phyloP scores from a whole-genome alignment of 1,140 invertebrate species.

The Pogonus chalceus region DNA sequence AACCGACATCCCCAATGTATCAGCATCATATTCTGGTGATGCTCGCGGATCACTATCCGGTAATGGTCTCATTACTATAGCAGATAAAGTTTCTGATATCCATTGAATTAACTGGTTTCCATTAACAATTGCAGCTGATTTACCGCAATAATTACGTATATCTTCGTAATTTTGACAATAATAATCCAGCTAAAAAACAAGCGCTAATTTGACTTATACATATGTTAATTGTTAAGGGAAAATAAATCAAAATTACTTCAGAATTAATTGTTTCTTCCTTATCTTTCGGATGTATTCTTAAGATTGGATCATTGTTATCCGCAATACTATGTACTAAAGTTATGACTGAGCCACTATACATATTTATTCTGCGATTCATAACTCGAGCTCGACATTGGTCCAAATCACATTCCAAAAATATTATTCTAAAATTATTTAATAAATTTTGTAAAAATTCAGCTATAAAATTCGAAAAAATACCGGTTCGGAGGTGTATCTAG shows the following conservation, averaged over 20 bases:
- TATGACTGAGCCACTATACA: constrained; percentile 21
- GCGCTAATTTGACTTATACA: not conserved
- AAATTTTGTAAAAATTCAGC: not conserved
- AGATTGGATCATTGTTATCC: constrained; percentile 14
- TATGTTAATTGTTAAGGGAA: not conserved
- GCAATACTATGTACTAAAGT: constrained; percentile 15
- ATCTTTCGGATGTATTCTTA: constrained; percentile 28
- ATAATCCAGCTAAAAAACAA: constrained; percentile 19
- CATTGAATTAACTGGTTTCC: constrained; percentile 26
- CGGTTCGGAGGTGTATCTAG: constrained; percentile 51
- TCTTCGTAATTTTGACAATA: constrained; percentile 30
- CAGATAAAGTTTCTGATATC: constrained; percentile 28
- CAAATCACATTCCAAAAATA: constrained; percentile 31
- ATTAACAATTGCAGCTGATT: constrained; percentile 24
- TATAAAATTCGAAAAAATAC: no score
- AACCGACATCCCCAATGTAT: no score
- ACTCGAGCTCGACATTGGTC: constrained; percentile 27
- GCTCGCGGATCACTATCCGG: constrained; percentile 22
- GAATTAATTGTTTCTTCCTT: constrained; percentile 21
- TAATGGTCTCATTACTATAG: constrained; percentile 20
- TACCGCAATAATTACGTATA: constrained; percentile 31
- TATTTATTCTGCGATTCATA: constrained; percentile 21
- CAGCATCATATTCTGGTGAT: no score
- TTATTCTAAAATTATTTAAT: constrained; percentile 18
- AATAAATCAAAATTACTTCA: constrained; percentile 17